Base-by-base conservation (phyloP, 2,797 vertebrate species). In the Gallirallus australis region DNA sequence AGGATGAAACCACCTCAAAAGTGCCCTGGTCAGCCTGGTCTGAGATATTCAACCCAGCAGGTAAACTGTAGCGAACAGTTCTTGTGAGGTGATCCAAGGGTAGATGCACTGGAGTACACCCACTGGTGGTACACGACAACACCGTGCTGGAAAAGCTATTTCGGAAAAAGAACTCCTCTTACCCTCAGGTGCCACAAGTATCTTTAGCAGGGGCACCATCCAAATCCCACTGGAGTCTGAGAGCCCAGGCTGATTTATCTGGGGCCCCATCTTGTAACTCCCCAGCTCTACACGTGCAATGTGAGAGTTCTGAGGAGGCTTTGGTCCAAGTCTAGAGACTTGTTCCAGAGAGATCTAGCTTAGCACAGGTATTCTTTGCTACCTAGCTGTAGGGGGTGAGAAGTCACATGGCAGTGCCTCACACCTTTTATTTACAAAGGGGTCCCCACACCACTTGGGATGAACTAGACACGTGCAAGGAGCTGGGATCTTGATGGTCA, bases 161-260 rank as follows among this genome's bases (percentile, higher is more conserved):
- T 68, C 77, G 56, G 89, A 90, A 73, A 73, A 94, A 69, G 9
- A 90, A 90, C 71, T 61, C 91, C 87, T 94, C 80, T 95, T 92
- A 91, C 72, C 57, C 94, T 92, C 18, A 75, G 59, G 50, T 66
- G 66, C 45, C 90, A 57, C 37, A 66, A 86, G 73, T 52, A 68
- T 87, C 75, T 78, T 82, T 48, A 39, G 69, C 63, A 53, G 2
- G 9, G 31, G 39, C 25, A 56, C 17, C 54, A 17, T 86, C 63
- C 80, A 86, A 93, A 76, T 59, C 40, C 27, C 11, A 21, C 54
- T 69, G 30, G 78, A 73, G 79, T 65, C 40, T 60, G 50, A 75
- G 42, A 88, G 37, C 60, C 27, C 28, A 79, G 48, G 59, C 8
- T 82, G 68, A 72, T 33, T 86, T 92, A 82, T 89, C 56, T 82